Conservation (phyloP, 2,888 invertebrate species). For the Leistus spinibarbis region DNA sequence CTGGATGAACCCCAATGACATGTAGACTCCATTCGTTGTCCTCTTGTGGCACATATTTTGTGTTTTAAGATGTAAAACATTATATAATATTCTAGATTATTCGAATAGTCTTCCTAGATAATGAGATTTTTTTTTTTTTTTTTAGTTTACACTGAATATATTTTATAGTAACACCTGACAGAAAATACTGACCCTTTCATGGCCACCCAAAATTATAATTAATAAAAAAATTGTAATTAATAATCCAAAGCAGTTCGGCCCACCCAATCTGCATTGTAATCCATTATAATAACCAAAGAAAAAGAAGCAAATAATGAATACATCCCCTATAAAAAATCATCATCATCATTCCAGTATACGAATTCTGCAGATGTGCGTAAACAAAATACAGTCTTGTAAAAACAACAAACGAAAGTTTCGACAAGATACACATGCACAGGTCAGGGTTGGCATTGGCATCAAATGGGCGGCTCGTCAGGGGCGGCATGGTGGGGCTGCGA, state of each 20-base stretch:
- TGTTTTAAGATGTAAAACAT: no score
- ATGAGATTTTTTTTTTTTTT: no score
- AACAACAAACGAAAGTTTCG: neutral
- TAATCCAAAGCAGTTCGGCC: neutral
- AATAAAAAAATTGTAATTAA: conserved; percentile 12
- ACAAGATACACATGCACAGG: neutral
- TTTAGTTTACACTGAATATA: no score
- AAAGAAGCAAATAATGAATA: neutral
- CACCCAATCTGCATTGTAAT: conserved; percentile 10
- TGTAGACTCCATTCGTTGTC: no score
- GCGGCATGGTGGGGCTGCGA: neutral
- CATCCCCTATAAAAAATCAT: neutral
- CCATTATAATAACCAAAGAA: neutral
- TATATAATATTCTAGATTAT: no score
- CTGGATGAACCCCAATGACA: no score
- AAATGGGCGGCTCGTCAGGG: neutral
- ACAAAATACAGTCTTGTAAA: neutral
- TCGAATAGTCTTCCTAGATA: no score
- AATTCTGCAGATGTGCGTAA: conserved; percentile 7
- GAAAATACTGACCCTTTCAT: neutral
- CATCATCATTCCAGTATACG: neutral
- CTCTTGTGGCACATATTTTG: no score
- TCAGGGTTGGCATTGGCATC: neutral
- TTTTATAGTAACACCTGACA: neutral
- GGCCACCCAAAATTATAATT: conserved; percentile 5